These are phyloP conservation scores for Malacoraja senta DNA, from an alignment of 2,797 vertebrate species.

Conservation along the genomic window DNA sequence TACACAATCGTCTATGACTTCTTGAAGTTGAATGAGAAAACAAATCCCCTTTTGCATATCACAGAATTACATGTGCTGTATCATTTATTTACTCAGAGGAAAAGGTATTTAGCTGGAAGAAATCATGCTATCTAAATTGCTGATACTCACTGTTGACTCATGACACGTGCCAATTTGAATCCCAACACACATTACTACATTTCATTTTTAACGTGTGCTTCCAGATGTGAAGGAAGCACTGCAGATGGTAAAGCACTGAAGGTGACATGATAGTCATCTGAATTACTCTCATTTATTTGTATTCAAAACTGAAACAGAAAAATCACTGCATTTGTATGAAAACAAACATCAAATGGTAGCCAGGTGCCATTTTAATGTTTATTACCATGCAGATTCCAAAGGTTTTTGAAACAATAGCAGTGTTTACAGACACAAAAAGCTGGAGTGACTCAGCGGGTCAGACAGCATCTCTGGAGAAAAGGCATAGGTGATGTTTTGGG, in stretches of 20 bases:
- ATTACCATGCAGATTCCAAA: background rate
- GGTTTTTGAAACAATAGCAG: background rate
- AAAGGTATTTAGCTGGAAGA: background rate
- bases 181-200: background rate
- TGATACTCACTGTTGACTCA: background rate
- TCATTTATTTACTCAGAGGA: background rate
- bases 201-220: background rate
- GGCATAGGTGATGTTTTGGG: no score
- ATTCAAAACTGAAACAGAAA: background rate
- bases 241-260: background rate
- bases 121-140: background rate
- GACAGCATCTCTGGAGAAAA: no score
- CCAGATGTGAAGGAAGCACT: constrained; percentile 19
- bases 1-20: background rate
- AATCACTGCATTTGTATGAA: background rate
- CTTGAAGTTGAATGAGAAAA: background rate
- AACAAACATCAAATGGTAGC: background rate
- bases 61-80: background rate
- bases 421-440: background rate
- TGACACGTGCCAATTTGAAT: background rate
- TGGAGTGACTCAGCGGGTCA: no score
- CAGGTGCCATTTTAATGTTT: no score
- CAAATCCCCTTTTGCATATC: background rate
- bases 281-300: background rate
- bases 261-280: background rate